A percentile compares a stretch with the other conserved stretches of the same genome.
phyloP scores from a whole-genome alignment of 2,888 invertebrate genomes.

The Xestia sexstrigata region DNA sequence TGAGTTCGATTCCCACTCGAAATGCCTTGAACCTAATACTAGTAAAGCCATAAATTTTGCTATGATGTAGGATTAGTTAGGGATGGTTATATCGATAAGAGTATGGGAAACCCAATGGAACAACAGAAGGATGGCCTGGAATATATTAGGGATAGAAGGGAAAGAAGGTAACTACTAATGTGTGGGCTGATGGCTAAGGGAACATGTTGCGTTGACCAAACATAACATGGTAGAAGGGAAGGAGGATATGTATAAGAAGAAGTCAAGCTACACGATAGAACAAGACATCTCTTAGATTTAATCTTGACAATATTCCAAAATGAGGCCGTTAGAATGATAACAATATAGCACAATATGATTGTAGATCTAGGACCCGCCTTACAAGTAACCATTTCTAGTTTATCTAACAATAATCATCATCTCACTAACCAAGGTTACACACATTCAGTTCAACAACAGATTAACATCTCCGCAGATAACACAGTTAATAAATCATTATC shows the following conservation, averaged over 20 bases:
- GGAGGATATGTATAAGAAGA: not conserved
- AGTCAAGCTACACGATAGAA: not conserved
- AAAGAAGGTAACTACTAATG: not conserved
- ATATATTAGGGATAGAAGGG: too few species aligned
- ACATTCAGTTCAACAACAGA: constrained; percentile 15
- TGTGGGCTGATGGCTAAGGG: not conserved
- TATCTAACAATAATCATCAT: not conserved
- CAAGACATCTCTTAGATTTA: not conserved
- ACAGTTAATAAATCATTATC: constrained; percentile 30
- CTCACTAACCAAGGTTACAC: not conserved
- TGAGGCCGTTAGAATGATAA: not conserved
- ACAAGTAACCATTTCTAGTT: not conserved
- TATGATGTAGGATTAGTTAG: not conserved
- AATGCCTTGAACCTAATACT: not conserved
- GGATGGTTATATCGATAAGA: not conserved
- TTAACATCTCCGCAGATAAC: constrained; percentile 31
- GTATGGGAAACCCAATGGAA: not conserved
- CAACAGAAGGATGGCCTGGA: too few species aligned
- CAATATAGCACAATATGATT: not conserved
- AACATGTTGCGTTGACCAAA: not conserved
- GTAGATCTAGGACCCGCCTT: not conserved
- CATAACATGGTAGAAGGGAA: not conserved
- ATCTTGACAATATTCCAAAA: not conserved
- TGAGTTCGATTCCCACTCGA: not conserved
- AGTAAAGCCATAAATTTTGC: too few species aligned